phyloP scores from a whole-genome alignment of 2,888 invertebrate species.

The Cenopis cana region DNA sequence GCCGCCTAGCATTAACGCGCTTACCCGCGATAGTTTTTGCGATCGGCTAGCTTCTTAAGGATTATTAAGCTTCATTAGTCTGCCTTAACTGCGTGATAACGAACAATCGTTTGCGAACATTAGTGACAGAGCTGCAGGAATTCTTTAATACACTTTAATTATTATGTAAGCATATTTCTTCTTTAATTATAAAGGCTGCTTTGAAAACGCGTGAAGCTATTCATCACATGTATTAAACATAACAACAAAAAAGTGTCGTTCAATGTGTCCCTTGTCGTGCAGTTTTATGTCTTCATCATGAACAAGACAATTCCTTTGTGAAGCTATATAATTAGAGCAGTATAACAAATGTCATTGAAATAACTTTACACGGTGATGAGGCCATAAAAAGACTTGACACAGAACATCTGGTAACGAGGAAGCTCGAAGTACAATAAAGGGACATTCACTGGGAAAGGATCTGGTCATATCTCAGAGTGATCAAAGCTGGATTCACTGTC shows the following conservation, averaged over 20 bases:
- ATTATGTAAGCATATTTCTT: conserved; percentile 5
- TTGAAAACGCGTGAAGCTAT: conserved; percentile 23
- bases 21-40: conserved; percentile 63
- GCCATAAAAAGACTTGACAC: conserved; percentile 13
- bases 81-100: conserved; percentile 50
- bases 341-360: conserved; percentile 1
- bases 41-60: conserved; percentile 61
- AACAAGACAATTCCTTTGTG: conserved; percentile 1
- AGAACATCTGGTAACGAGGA: conserved; percentile 17
- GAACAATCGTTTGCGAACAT: conserved; percentile 52
- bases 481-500: conserved; percentile 33
- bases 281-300: conserved; percentile 25
- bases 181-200: conserved; percentile 4
- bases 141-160: conserved; percentile 25
- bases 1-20: conserved; percentile 58
- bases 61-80: conserved; percentile 66
- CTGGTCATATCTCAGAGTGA: conserved; percentile 22
- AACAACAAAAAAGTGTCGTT: neutral
- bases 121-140: conserved; percentile 41
- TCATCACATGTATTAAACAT: neutral
- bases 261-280: neutral
- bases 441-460: conserved; percentile 2
- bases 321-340: neutral
- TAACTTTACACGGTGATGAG: neutral
- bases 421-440: neutral